Percentiles rank a stretch among this genome's conserved stretches.
Conservation (phyloP, 2,113 vertebrate species). For the Lepidothrix coronata region DNA sequence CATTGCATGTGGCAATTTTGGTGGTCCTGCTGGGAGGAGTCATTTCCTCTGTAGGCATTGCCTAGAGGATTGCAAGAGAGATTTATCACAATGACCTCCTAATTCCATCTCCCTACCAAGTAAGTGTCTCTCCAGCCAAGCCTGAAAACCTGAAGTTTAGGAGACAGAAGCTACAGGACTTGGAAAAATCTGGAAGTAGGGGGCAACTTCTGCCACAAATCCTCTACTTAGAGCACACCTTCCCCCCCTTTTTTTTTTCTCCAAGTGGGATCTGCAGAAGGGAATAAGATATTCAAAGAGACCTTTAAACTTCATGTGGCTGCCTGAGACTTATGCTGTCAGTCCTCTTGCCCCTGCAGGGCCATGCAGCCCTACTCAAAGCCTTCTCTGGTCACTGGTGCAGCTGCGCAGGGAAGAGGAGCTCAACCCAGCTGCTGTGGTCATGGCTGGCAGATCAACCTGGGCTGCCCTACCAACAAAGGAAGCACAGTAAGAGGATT, state of each 20-base stretch:
- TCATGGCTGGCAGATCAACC: not conserved
- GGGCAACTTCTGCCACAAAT: not conserved
- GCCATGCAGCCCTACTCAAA: not conserved
- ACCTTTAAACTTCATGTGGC: not conserved
- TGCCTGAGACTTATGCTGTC: not conserved
- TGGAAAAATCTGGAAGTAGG: not conserved
- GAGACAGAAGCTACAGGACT: not conserved
- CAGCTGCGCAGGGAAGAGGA: not conserved
- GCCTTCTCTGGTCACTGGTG: not conserved
- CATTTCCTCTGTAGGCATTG: not conserved
- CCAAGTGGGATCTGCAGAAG: not conserved
- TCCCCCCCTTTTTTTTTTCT: not conserved
- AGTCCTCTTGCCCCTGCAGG: not conserved
- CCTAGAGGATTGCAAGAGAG: not conserved
- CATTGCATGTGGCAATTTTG: no score
- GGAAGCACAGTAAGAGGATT: not conserved
- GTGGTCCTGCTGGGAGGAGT: not conserved
- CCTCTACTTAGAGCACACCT: not conserved
- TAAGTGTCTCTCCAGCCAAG: not conserved
- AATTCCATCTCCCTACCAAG: not conserved
- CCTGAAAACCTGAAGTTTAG: not conserved
- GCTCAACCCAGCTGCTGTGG: not conserved
- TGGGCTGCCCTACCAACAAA: not conserved
- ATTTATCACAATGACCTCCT: not conserved
- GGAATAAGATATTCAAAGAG: not conserved